Evolutionary conservation across 2,888 invertebrate genomes (phyloP).

Genomic region (Apodemia duryi): DNA sequence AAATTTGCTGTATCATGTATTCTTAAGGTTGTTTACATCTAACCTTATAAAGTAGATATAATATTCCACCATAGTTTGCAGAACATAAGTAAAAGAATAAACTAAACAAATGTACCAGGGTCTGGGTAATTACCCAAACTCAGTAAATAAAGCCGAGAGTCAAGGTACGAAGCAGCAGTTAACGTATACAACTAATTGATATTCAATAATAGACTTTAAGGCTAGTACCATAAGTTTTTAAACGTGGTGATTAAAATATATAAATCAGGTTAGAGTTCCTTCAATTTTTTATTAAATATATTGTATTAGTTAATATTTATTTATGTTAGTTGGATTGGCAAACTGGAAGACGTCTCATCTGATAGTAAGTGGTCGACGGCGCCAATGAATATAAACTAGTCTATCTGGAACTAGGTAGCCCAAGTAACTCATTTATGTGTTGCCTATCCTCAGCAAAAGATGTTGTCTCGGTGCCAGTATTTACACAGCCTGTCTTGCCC

Average conservation of each 20-base stretch:
- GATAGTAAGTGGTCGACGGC: no score
- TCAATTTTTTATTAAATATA: not conserved
- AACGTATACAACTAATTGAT: not conserved
- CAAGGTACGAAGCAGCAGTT: conserved; percentile 5
- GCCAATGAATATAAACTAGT: no score
- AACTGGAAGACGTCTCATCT: no score
- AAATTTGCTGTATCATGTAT: no score
- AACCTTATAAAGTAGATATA: not conserved
- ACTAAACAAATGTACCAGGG: conserved; percentile 8
- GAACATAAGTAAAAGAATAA: conserved; percentile 9
- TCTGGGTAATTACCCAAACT: conserved; percentile 2
- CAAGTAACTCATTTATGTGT: no score
- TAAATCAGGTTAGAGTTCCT: not conserved
- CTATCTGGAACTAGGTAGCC: no score
- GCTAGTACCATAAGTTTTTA: not conserved
- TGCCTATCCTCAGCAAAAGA: no score
- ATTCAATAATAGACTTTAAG: not conserved
- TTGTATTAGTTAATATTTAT: no score
- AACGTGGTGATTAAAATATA: not conserved
- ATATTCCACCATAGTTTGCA: not conserved
- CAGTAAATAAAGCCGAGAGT: conserved; percentile 1
- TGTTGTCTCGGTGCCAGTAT: no score
- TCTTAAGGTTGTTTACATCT: not conserved
- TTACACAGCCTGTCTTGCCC: no score
- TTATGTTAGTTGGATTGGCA: no score